Evolutionary conservation across 2,888 invertebrate species (phyloP), one percentile per base, ranked within the genome.

Genomic region (Andrena camellia): DNA sequence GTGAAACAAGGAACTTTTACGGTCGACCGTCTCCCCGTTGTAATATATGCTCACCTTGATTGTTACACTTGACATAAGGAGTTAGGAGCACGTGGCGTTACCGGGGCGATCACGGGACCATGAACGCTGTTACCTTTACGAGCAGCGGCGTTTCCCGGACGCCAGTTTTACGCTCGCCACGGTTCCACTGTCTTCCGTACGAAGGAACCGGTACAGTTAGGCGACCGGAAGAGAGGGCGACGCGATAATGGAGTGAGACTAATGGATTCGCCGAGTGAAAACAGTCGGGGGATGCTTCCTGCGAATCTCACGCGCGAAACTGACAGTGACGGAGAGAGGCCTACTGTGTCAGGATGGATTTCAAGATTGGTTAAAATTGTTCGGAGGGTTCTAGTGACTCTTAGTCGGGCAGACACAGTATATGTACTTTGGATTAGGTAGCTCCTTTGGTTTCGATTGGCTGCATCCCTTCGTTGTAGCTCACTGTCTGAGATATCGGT

Each of bases 171-270:
- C 68, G 73, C 62, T 64, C 54, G 33, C 59, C 17, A 2, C 35
- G 35, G 79, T 81, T 69, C 79, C 81, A 85, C 64, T 82, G 67
- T 60, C 70, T 8, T 67, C 60, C 74, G 70, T 23, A 76, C 76
- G 75, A 74, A 78, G 85, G 78, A 85, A 86, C 60, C 60, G 80
- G 83, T 90, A 90, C 88, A 91, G 92, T 91, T 91, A 90, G 83
- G 54, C 87, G 89, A 85, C 89, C 88, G 90, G 84, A 89, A 86
- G 85, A 81, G 66, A 77, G 71, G 74, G 70, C 78, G 76, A 67
- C 72, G 73, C 70, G 81, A 89, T 90, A 88, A 89, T 89, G 80
- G 86, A 88, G 80, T 86, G 87, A 80, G 88, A 89, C 88, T 88
- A 88, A 90, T 88, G 86, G 69, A 60, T 73, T 63, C 66, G 71